A percentile compares a stretch with the other conserved stretches of the same genome.
Conservation (phyloP, 1,140 invertebrate species). For the Cryptotermes secundus region DNA sequence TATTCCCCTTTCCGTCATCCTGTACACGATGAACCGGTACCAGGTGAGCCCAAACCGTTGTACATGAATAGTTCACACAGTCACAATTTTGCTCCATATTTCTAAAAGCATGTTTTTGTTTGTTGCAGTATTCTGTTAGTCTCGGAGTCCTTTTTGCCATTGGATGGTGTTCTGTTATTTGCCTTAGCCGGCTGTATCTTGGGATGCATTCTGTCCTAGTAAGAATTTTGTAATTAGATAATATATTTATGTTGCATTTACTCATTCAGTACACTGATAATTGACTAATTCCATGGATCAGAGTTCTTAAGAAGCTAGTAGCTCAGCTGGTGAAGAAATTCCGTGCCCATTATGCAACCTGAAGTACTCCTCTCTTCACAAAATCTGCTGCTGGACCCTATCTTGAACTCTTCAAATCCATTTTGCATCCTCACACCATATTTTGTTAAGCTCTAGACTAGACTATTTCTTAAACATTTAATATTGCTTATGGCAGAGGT, state of each 20-base stretch:
- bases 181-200: slow-evolving; percentile 81
- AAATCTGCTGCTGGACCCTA: too few species aligned
- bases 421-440: too few species aligned
- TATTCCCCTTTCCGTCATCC: slow-evolving; percentile 80
- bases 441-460: too few species aligned
- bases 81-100: neutral
- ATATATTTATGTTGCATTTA: neutral
- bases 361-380: too few species aligned
- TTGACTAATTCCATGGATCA: too few species aligned
- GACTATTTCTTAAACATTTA: too few species aligned
- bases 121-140: slow-evolving; percentile 52
- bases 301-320: too few species aligned
- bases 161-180: slow-evolving; percentile 73
- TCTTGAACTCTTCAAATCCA: too few species aligned
- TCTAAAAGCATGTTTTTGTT: neutral
- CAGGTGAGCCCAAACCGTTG: slow-evolving; percentile 48
- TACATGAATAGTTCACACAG: neutral
- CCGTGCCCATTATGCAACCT: too few species aligned
- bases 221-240: slow-evolving; percentile 45
- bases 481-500: too few species aligned
- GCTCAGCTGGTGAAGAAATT: too few species aligned
- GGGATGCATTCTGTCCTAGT: slow-evolving; percentile 90
- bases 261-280: too few species aligned
- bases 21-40: slow-evolving; percentile 79
- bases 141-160: slow-evolving; percentile 50